Conservation (phyloP, 2,113 vertebrate genomes). For the Campylomormyrus tamandua region DNA sequence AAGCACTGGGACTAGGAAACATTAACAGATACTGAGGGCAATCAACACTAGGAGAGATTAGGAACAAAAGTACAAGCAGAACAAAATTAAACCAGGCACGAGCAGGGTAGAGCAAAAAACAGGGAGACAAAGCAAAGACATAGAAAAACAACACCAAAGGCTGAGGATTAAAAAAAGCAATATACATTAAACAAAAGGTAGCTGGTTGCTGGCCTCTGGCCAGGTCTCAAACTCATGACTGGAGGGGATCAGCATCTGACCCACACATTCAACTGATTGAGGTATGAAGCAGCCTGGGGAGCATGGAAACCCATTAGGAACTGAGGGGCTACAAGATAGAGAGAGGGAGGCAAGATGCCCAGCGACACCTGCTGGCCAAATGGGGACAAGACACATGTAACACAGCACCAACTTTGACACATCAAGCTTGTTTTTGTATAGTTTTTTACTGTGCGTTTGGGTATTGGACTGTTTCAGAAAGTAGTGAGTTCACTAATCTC, state of each 20-base stretch:
- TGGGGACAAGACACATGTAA: background rate
- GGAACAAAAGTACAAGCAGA: background rate
- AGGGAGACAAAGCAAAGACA: background rate
- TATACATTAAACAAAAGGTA: background rate
- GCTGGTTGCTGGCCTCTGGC: background rate
- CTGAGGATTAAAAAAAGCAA: background rate
- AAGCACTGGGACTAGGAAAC: background rate
- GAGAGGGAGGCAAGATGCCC: background rate
- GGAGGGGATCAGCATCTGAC: background rate
- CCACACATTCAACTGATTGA: background rate
- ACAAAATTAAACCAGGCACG: background rate
- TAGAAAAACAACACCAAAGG: background rate
- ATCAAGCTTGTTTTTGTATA: background rate
- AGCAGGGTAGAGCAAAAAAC: background rate
- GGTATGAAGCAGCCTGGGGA: background rate
- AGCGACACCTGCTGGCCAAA: background rate
- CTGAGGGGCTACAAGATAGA: background rate
- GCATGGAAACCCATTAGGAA: background rate
- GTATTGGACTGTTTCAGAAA: background rate
- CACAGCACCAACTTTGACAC: background rate
- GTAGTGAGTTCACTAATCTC: background rate
- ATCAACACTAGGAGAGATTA: background rate
- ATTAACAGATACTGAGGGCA: background rate
- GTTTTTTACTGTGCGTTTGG: background rate
- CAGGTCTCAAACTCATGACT: background rate